phyloP scores from a whole-genome alignment of 2,113 vertebrate species.

The Rousettus leschenaultii region DNA sequence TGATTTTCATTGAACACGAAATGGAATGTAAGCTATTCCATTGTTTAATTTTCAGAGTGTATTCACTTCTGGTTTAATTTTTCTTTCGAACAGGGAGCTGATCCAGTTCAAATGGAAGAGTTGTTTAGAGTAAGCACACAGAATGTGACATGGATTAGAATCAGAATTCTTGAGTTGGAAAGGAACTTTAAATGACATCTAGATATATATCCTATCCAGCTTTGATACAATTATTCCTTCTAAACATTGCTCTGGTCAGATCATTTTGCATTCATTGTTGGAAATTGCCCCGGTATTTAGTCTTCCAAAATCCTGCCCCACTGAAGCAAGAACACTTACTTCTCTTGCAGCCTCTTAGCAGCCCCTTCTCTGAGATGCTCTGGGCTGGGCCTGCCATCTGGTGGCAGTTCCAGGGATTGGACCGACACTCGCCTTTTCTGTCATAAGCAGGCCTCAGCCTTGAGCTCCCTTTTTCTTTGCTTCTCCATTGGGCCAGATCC shows the following conservation, averaged over 20 bases:
- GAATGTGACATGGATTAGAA: background rate
- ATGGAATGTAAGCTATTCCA: background rate
- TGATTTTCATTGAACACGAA: background rate
- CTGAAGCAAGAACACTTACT: background rate
- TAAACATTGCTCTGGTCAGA: background rate
- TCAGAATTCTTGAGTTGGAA: background rate
- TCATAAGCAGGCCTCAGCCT: too few species aligned
- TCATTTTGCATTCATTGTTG: too few species aligned
- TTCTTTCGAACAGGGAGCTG: background rate
- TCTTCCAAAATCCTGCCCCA: background rate
- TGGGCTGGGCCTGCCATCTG: constrained; percentile 21
- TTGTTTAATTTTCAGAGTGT: background rate
- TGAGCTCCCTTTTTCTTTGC: background rate
- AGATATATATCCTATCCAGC: too few species aligned
- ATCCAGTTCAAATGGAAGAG: background rate
- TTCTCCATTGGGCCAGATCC: background rate
- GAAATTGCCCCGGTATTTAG: background rate
- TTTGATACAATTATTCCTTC: background rate
- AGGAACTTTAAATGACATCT: background rate
- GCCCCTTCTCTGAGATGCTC: background rate
- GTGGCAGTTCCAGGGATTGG: background rate
- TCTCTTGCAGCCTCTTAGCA: background rate
- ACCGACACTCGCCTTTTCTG: background rate
- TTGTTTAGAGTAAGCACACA: background rate
- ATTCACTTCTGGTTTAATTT: background rate